phyloP scores from a whole-genome alignment of 2,113 vertebrate species.

The Agapornis roseicollis region DNA sequence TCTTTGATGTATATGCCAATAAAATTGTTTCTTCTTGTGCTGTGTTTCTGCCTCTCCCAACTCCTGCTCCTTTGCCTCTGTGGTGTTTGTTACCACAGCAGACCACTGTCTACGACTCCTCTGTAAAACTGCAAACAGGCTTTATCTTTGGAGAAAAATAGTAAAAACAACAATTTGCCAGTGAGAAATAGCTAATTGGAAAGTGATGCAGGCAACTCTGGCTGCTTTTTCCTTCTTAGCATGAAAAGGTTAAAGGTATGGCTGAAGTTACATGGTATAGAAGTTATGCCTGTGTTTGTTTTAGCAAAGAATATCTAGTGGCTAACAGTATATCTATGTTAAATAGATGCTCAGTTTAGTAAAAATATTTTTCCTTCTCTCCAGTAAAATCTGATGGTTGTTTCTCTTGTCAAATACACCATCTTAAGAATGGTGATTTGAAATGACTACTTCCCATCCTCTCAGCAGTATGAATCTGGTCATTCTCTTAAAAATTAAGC shows the following conservation, averaged over 20 bases:
- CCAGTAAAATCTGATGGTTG: background rate
- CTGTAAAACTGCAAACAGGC: background rate
- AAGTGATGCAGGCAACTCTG: background rate
- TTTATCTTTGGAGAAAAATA: background rate
- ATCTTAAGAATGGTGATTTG: background rate
- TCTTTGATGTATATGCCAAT: conserved; percentile 44
- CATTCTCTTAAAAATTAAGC: background rate
- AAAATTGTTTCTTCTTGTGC: conserved; percentile 49
- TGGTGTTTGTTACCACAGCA: background rate
- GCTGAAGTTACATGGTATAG: background rate
- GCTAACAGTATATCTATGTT: background rate
- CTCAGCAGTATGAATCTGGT: background rate
- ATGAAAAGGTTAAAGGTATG: background rate
- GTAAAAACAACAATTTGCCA: background rate
- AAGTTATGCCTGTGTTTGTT: background rate
- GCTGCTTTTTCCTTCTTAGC: background rate
- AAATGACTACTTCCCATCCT: background rate
- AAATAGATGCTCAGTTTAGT: background rate
- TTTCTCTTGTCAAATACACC: background rate
- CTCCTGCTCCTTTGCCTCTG: background rate
- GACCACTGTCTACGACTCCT: background rate
- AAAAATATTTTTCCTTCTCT: background rate
- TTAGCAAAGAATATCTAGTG: background rate
- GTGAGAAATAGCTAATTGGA: background rate
- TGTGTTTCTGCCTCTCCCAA: background rate